A percentile compares a stretch with the other conserved stretches of the same genome.
Evolutionary conservation across 2,113 vertebrate species (phyloP).

Genomic region (Pangasianodon gigas): DNA sequence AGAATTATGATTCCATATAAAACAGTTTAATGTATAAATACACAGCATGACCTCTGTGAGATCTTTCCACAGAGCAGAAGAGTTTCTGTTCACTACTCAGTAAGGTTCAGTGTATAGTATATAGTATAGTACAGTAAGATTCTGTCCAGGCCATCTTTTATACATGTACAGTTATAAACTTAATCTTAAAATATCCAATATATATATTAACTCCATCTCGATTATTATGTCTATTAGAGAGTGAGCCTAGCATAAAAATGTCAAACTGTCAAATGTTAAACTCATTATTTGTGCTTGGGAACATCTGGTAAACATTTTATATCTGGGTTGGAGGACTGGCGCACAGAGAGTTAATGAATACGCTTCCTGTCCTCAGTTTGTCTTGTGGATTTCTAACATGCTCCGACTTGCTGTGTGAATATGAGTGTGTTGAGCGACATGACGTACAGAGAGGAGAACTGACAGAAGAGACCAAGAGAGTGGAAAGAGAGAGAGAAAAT

Average conservation of each 20-base stretch:
- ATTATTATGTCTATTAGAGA: background rate
- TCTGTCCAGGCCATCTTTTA: background rate
- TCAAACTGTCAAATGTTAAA: background rate
- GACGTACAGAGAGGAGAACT: background rate
- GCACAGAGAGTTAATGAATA: slow-evolving; percentile 1
- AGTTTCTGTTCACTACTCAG: background rate
- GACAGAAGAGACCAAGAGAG: background rate
- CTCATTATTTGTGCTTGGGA: slow-evolving; percentile 3
- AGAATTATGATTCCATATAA: background rate
- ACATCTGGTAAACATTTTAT: slow-evolving; percentile 19
- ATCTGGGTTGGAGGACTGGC: background rate
- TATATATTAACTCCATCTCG: background rate
- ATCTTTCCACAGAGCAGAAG: background rate
- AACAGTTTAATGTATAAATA: background rate
- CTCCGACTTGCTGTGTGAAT: slow-evolving; percentile 27
- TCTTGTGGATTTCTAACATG: background rate
- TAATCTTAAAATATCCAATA: background rate
- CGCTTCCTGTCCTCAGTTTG: background rate
- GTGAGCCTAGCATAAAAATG: background rate
- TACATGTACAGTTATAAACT: background rate
- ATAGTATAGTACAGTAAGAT: background rate
- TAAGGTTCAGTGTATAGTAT: background rate
- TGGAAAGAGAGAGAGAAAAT: background rate
- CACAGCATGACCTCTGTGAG: background rate
- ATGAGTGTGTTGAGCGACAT: slow-evolving; percentile 9